These are phyloP conservation scores for Notolabrus celidotus DNA, from an alignment of 2,797 vertebrate genomes.

Conservation along the genomic window DNA sequence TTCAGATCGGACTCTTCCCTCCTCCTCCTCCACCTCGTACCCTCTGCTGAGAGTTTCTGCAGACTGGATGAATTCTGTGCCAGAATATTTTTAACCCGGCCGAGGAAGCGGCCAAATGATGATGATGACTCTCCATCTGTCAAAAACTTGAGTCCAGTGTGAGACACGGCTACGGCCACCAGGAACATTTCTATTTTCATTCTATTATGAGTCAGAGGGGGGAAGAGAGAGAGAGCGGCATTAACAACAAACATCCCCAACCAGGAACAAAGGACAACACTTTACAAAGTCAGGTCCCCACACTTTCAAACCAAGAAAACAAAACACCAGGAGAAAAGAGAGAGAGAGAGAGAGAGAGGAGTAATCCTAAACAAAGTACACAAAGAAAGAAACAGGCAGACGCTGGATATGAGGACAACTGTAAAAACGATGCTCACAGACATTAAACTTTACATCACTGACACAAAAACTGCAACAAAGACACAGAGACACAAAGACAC, in stretches of 20 bases:
- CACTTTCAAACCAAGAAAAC: too few relatives aligned
- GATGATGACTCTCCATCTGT: conserved; percentile 14
- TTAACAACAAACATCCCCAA: background rate
- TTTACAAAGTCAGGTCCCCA: background rate
- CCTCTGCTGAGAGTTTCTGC: conserved; percentile 23
- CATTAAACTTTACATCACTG: too few relatives aligned
- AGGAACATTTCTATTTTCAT: background rate
- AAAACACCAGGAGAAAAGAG: background rate
- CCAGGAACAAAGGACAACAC: background rate
- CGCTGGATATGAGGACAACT: too few relatives aligned
- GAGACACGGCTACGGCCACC: background rate
- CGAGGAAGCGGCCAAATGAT: conserved; percentile 3
- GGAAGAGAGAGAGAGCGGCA: background rate
- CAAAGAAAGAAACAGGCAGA: background rate
- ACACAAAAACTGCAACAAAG: too few relatives aligned
- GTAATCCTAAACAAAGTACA: background rate
- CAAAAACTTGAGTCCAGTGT: background rate
- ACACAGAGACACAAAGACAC: too few relatives aligned
- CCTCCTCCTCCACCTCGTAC: background rate
- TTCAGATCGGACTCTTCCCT: background rate
- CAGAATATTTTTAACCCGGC: conserved; percentile 24
- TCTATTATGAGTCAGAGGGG: background rate
- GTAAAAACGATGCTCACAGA: too few relatives aligned
- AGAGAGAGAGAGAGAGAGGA: too few relatives aligned
- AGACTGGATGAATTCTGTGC: conserved; percentile 22